Evolutionary conservation across 2,113 vertebrate genomes (phyloP), one percentile per base, ranked within the genome.

Genomic region (Mungos mungo): DNA sequence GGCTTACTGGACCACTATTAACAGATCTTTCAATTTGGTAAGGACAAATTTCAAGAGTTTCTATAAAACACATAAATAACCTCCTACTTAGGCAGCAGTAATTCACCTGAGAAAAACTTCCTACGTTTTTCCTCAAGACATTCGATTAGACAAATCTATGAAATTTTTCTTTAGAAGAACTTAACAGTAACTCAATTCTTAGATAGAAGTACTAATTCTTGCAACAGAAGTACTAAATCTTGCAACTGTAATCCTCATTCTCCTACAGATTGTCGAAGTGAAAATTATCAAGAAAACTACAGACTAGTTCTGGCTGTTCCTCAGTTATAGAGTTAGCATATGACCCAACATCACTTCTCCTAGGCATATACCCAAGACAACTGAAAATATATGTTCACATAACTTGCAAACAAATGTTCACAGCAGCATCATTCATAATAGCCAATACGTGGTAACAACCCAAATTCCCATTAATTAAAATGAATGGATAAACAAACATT

Each of bases 251-350:
- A 85, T 82, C 52, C 77, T 87, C 52, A 69, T 35, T 90, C 41
- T 80, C 76, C 18, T 50, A 93, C 11, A 95, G 11, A 83, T 0
- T 96, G 9, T 80, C 57, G 79, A 68, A 92, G 19, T 52, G 71
- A 96, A 96, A 88, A 68, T 83, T 47, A 84, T 47, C 74, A 88
- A 66, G 45, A 92, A 88, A 80, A 95, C 45, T 31, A 83, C 9
- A 81, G 6, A 69, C 12, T 31, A 76, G 13, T 81, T 57, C 31
- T 88, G 65, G 35, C 15, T 65, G 21, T 71, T 89, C 13, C 79
- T 74, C 45, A 27, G 45, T 69, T 60, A 71, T 0, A 50, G 38
- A 74, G 21, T 66, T 41, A 93, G 6, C 35, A 57, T 54, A 72
- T 27, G 65, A 93, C 38, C 71, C 38, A 79, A 72, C 10, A 69